Evolutionary conservation across 1,140 invertebrate genomes (phyloP), one percentile per base, ranked within the genome.

Genomic region (Leptoteleia sp.): DNA sequence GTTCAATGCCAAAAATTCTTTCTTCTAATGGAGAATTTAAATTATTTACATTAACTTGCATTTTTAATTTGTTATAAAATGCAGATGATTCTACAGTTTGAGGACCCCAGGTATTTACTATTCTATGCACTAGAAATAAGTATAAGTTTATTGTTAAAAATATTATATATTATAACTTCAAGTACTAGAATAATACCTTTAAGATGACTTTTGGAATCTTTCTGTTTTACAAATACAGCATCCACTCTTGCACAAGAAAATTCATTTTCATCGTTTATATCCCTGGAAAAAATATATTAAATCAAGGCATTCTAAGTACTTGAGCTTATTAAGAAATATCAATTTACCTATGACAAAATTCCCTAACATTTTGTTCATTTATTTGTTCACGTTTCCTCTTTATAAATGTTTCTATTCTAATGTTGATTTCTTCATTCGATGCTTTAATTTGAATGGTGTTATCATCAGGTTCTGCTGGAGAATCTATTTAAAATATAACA

Each of bases 371-470:
- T 27, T 89, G 85, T 40, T 89, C 83, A 88, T 94, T 92, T 8
- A 93, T 91, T 88, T 94, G 92, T 45, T 91, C 88, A 8, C 93
- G 65, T 70, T 83, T 83, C 55, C 91, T 88, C 55, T 91, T 85
- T 40, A 93, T 92, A 52, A 37, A 16, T 50, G 8, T 59, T 54
- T 29, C 81, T 76, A 94, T 94, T 57, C 92, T 87, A 55, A 89
- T 86, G 47, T 91, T 86, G 4, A 94, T 71, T 81, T 93, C 92
- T 27, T 91, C 88, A 33, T 88, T 87, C 9, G 88, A 85, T 0
- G 92, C 92, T 65, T 90, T 92, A 31, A 93, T 91, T 87, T 94
- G 93, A n/a, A n/a, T n/a, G n/a, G n/a, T n/a, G n/a, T n/a, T n/a
- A n/a, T n/a, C n/a, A n/a, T n/a, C n/a, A n/a, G n/a, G n/a, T n/a